A percentile compares a stretch with the other conserved stretches of the same genome.
Conservation (phyloP, 2,113 vertebrate genomes). For the Pseudopodoces humilis region DNA sequence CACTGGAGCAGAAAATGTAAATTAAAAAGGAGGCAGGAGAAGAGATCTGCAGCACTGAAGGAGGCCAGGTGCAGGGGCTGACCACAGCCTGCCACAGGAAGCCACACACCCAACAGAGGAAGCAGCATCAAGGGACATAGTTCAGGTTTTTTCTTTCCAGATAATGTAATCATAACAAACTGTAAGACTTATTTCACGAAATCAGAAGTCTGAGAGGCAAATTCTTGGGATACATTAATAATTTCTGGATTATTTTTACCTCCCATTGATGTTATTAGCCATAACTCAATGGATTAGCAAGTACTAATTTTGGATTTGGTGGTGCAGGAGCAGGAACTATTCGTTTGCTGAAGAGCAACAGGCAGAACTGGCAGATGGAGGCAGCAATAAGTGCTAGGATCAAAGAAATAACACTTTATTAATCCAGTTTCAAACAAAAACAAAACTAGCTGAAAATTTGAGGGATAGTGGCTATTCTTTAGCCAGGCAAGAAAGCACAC, state of each 20-base stretch:
- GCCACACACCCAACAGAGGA: neutral
- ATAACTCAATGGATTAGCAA: neutral
- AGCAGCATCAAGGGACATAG: neutral
- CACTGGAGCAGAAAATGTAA: neutral
- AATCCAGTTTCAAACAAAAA: neutral
- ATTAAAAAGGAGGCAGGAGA: neutral
- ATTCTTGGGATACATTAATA: neutral
- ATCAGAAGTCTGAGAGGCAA: neutral
- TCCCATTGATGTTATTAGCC: neutral
- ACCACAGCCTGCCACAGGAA: neutral
- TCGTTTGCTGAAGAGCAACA: neutral
- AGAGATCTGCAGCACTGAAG: neutral
- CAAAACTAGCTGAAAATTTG: neutral
- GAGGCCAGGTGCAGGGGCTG: neutral
- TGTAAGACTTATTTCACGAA: neutral
- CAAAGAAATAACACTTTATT: neutral
- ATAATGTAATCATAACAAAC: neutral
- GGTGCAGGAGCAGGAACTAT: neutral
- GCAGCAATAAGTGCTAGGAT: neutral
- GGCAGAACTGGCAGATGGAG: neutral
- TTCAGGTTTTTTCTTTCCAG: neutral
- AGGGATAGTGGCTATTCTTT: neutral
- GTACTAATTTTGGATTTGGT: neutral
- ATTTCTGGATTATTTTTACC: neutral
- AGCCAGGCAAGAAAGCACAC: neutral